Evolutionary conservation across 2,113 vertebrate genomes (phyloP), one percentile per base, ranked within the genome.

Genomic region (Pimephales promelas): DNA sequence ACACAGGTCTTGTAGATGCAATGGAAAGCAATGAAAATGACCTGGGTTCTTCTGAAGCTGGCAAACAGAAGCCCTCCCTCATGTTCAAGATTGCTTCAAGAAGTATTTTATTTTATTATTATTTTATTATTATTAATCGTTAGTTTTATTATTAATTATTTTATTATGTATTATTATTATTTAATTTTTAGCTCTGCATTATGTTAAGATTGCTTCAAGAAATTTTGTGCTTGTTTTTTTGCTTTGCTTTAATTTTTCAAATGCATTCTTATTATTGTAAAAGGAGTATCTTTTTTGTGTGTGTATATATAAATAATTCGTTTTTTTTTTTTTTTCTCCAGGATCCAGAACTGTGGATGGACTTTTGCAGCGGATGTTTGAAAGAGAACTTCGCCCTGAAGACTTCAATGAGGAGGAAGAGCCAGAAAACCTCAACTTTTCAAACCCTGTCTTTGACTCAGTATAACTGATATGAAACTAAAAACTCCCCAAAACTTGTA

Each of bases 281-380:
- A 64, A 16, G 5, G 14, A 31, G 26, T 64, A 31, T 45, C 13
- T 8, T n/a, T n/a, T n/a, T n/a, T n/a, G n/a, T n/a, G n/a, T n/a
- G 9, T 49, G 14, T 49, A 47, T 47, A 47, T 13, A 47, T 14
- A 47, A 4, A 47, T 47, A 4, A 40, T 40, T 31, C 57, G 5
- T 56, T 66, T 56, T 18, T 40, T 68, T 47, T 61, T 70, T 56
- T 18, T 40, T 68, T 47, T 61, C 64, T 36, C 82, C 81, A 98
- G 97, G 95, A 7, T 97, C 97, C 82, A 95, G 94, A 84, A 98
- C 97, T 0, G 96, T 98, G 71, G 97, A 98, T 5, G 93, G 95
- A 36, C 90, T 98, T 86, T 90, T 98, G 36, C 97, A 98, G 90
- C 94, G 95, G 14, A 98, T 98, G 94, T 98, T 98, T 14, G 97